Percentiles rank a stretch among this genome's conserved stretches.
Evolutionary conservation across 1,140 invertebrate genomes (phyloP).

Genomic region (Geopemphigus sp.): DNA sequence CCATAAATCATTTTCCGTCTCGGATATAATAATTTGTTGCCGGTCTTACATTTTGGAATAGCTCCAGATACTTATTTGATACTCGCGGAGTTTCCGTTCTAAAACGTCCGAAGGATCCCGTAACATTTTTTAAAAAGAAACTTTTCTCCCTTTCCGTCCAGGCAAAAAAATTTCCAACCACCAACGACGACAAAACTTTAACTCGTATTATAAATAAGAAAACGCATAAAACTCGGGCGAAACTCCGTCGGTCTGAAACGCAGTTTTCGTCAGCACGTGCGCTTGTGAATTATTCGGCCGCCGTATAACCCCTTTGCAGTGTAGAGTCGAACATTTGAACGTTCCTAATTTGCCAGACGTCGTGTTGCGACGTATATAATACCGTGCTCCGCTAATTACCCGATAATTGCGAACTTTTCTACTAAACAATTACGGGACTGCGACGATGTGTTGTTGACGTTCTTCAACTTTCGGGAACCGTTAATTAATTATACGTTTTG

Average conservation of each 20-base stretch:
- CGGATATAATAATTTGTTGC: conserved; percentile 25
- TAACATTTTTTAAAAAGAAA: conserved; percentile 1
- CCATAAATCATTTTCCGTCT: conserved; percentile 39
- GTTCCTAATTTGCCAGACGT: not conserved
- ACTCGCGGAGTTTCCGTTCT: conserved; percentile 34
- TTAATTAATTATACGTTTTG: not conserved
- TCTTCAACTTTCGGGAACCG: not conserved
- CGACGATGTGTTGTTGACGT: not conserved
- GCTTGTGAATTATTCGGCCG: not conserved
- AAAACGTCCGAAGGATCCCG: conserved; percentile 7
- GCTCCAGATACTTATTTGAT: conserved; percentile 27
- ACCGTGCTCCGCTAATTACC: not conserved
- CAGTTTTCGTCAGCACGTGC: not conserved
- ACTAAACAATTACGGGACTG: not conserved
- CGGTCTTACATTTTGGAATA: conserved; percentile 10
- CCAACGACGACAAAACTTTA: conserved; percentile 5
- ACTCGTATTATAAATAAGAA: not conserved
- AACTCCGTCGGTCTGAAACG: not conserved
- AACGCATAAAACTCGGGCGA: not conserved
- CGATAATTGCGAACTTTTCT: not conserved
- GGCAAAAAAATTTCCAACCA: not conserved
- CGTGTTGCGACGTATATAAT: not conserved
- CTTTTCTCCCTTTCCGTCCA: not conserved
- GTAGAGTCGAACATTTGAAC: too few relatives aligned
- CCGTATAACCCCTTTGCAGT: not conserved